A percentile compares a stretch with the other conserved stretches of the same genome.
phyloP scores from a whole-genome alignment of 2,888 invertebrate species.

The Bembecia ichneumoniformis region DNA sequence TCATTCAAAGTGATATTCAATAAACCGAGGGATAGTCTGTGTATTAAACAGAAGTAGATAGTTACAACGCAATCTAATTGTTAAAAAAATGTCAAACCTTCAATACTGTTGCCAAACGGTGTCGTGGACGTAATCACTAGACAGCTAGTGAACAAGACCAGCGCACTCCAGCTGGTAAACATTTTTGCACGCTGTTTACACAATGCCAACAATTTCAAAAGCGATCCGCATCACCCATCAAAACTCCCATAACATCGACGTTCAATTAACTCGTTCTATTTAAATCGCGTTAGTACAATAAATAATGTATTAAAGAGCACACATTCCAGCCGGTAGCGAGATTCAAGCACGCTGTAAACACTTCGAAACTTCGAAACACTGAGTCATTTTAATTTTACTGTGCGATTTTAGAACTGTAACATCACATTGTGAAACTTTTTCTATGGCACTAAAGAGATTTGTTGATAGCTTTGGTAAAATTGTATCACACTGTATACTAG shows the following conservation, averaged over 20 bases:
- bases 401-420: conserved; percentile 29
- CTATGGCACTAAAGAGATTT: too few species aligned
- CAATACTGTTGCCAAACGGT: conserved; percentile 13
- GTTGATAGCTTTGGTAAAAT: not conserved
- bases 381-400: conserved; percentile 47
- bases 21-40: conserved; percentile 6
- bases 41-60: conserved; percentile 17
- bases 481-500: conserved; percentile 10
- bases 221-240: not conserved
- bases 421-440: conserved; percentile 22
- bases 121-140: conserved; percentile 23
- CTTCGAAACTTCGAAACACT: conserved; percentile 44
- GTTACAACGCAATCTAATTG: conserved; percentile 17
- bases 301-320: conserved; percentile 23
- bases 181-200: conserved; percentile 24
- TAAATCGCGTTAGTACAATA: conserved; percentile 26
- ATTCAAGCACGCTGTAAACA: conserved; percentile 45
- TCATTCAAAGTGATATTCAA: not conserved
- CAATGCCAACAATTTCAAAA: not conserved
- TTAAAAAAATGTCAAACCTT: conserved; percentile 44
- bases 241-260: conserved; percentile 19
- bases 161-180: conserved; percentile 29
- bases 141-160: conserved; percentile 28
- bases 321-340: conserved; percentile 37
- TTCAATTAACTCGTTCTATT: conserved; percentile 32